A percentile compares a stretch with the other conserved stretches of the same genome.
Evolutionary conservation across 1,140 invertebrate species (phyloP).

Genomic region (Hirudo medicinalis): DNA sequence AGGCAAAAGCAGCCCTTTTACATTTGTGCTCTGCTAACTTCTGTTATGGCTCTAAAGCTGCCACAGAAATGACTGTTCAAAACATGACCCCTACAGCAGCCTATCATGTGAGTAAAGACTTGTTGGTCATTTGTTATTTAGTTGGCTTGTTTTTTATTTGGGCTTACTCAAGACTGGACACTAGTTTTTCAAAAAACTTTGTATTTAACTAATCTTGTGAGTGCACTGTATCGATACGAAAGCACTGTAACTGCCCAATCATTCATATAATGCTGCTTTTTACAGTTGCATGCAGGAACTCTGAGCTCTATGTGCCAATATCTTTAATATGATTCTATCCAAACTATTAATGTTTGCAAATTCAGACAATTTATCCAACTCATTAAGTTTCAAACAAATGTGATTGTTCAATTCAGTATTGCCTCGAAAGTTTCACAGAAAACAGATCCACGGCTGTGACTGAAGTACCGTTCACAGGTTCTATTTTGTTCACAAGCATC

Average conservation of each 20-base stretch:
- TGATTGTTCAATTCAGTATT: slow-evolving; percentile 35
- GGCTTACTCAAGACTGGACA: too few relatives aligned
- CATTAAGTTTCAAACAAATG: too few relatives aligned
- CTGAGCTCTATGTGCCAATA: too few relatives aligned
- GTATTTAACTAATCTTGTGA: too few relatives aligned
- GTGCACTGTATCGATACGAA: too few relatives aligned
- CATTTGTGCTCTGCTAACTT: slow-evolving; percentile 40
- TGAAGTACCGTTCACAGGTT: slow-evolving; percentile 41
- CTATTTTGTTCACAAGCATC: not conserved
- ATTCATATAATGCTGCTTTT: too few relatives aligned
- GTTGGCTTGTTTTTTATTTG: not conserved
- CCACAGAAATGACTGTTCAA: slow-evolving; percentile 42
- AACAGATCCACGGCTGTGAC: slow-evolving; percentile 44
- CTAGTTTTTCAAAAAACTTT: too few relatives aligned
- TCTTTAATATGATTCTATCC: too few relatives aligned
- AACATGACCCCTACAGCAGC: slow-evolving; percentile 41
- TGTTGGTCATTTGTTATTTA: not conserved
- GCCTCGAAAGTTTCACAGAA: slow-evolving; percentile 46
- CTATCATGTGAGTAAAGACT: slow-evolving; percentile 39
- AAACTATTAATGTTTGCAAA: too few relatives aligned
- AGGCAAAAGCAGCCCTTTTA: slow-evolving; percentile 39
- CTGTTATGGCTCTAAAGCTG: slow-evolving; percentile 43
- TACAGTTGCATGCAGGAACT: too few relatives aligned
- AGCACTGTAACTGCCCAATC: too few relatives aligned
- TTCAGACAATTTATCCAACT: too few relatives aligned